phyloP scores from a whole-genome alignment of 2,888 invertebrate species.

The Leucophenga maculata region DNA sequence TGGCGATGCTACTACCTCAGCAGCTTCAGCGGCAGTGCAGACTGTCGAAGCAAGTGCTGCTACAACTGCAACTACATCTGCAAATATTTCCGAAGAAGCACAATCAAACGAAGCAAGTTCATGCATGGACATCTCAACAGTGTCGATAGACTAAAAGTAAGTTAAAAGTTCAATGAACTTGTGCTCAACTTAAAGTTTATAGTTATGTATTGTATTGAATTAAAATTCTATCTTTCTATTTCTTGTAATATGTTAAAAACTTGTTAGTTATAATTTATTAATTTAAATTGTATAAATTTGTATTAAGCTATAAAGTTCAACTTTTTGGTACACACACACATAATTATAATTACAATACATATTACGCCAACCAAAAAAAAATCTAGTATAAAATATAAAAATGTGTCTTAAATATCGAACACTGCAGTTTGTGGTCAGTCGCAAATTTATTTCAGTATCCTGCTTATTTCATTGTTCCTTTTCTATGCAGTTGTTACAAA shows the following conservation, averaged over 20 bases:
- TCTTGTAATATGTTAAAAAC: no score
- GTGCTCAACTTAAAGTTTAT: no score
- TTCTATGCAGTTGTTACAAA: no score
- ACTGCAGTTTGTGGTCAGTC: no score
- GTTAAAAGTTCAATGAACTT: no score
- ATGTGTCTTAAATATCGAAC: no score
- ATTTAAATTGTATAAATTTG: neutral
- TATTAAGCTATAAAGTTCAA: conserved; percentile 32
- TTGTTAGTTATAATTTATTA: no score
- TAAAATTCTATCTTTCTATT: no score
- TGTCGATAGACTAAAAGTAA: conserved; percentile 65
- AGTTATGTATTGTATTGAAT: neutral
- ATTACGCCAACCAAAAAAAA: neutral
- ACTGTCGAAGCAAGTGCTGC: conserved; percentile 6
- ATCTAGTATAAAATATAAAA: no score
- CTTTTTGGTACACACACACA: conserved; percentile 14
- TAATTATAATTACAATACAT: conserved; percentile 7
- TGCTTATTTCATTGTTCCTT: no score
- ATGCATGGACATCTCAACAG: conserved; percentile 70
- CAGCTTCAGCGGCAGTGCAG: conserved; percentile 31
- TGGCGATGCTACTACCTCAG: conserved; percentile 23
- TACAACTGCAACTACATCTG: neutral
- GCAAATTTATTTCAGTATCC: no score
- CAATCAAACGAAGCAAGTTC: conserved; percentile 53
- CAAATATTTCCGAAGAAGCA: conserved; percentile 30